A percentile compares a stretch with the other conserved stretches of the same genome.
phyloP scores from a whole-genome alignment of 2,797 vertebrate species.

The Lacerta agilis region DNA sequence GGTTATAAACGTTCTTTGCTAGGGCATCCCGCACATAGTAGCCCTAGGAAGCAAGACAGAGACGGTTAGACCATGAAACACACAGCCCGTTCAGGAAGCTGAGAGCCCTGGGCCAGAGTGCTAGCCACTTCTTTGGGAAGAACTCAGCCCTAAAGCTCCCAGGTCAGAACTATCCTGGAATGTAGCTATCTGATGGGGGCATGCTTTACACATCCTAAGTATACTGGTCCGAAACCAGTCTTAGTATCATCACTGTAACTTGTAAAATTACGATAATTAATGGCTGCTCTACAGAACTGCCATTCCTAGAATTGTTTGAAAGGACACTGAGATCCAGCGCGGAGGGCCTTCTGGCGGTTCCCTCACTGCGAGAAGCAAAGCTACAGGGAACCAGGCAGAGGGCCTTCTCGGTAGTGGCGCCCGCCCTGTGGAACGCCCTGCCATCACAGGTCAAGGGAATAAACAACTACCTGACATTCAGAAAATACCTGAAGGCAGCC shows the following conservation, averaged over 20 bases:
- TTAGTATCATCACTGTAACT: neutral
- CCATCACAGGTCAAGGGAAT: no score
- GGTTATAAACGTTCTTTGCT: constrained; percentile 83
- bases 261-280: neutral
- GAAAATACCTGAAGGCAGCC: no score
- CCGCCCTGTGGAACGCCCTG: no score
- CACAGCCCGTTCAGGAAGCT: neutral
- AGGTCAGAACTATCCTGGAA: neutral
- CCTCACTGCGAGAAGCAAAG: no score
- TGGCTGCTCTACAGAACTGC: neutral
- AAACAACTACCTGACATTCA: no score
- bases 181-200: neutral
- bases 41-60: constrained; percentile 65
- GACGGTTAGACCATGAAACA: neutral
- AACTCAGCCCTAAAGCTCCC: neutral
- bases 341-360: no score
- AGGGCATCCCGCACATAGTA: constrained; percentile 78
- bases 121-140: neutral
- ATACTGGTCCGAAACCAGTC: neutral
- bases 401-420: no score
- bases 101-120: neutral
- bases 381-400: no score
- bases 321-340: no score
- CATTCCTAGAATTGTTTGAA: neutral
- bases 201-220: neutral